phyloP scores from a whole-genome alignment of 2,888 invertebrate genomes.

The Microctonus brassicae region DNA sequence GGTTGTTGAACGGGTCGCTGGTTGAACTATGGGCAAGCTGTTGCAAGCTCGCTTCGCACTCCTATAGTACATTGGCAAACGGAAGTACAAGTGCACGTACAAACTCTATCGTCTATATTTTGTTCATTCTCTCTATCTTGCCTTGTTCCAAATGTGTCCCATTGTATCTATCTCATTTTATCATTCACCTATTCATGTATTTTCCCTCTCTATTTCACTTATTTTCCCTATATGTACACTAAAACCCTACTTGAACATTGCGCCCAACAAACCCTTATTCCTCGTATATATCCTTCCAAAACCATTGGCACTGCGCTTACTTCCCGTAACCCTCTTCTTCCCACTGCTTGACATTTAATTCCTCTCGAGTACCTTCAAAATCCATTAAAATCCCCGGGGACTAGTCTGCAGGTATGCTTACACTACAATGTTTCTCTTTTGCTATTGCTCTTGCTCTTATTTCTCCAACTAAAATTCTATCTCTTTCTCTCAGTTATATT shows the following conservation, averaged over 20 bases:
- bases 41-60: conserved; percentile 52
- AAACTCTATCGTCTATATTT: conserved; percentile 34
- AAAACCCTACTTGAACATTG: background rate
- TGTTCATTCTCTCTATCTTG: conserved; percentile 21
- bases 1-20: conserved; percentile 52
- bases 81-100: conserved; percentile 32
- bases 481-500: background rate
- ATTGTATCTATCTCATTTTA: conserved; percentile 32
- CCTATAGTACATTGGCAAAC: conserved; percentile 21
- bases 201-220: conserved; percentile 7
- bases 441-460: conserved; percentile 26
- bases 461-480: background rate
- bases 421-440: conserved; percentile 24
- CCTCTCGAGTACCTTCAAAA: conserved; percentile 46
- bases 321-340: conserved; percentile 32
- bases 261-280: background rate
- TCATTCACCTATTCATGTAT: conserved; percentile 14
- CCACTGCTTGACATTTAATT: conserved; percentile 53
- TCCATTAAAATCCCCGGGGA: conserved; percentile 50
- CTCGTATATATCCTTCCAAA: conserved; percentile 6
- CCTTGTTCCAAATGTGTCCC: conserved; percentile 2
- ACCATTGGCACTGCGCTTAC: background rate
- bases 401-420: conserved; percentile 30
- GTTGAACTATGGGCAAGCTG: conserved; percentile 66
- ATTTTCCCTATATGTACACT: background rate